These are phyloP conservation scores for Nylanderia fulva DNA, from an alignment of 1,140 invertebrate species.

Conservation along the genomic window DNA sequence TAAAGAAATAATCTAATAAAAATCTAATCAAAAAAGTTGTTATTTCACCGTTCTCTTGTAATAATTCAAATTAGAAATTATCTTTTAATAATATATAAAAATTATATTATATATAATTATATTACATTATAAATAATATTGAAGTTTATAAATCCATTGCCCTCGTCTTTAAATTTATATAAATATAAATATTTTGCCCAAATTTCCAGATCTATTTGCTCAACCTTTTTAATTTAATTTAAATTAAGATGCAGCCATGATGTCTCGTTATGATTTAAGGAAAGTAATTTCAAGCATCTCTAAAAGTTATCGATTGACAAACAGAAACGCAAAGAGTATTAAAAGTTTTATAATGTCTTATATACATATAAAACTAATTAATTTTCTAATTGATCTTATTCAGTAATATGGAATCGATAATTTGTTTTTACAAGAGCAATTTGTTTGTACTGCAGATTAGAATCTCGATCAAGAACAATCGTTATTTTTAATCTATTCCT, in stretches of 20 bases:
- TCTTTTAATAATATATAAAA: background rate
- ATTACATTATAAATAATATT: background rate
- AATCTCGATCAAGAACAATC: too few species aligned
- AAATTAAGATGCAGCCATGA: constrained; percentile 37
- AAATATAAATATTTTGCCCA: constrained; percentile 33
- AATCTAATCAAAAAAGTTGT: background rate
- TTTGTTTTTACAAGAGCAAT: background rate
- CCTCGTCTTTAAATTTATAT: constrained; percentile 17
- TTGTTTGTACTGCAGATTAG: too few species aligned
- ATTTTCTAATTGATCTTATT: constrained; percentile 16
- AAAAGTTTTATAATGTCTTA: constrained; percentile 37
- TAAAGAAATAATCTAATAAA: background rate
- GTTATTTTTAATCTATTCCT: too few species aligned
- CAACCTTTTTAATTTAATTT: constrained; percentile 33
- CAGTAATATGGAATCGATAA: background rate
- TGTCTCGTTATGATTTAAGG: background rate
- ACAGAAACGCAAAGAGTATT: constrained; percentile 23
- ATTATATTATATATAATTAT: too few species aligned
- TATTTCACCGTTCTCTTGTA: background rate
- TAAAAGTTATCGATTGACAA: constrained; percentile 6
- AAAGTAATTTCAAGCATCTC: constrained; percentile 40
- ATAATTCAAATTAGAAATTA: constrained; percentile 5
- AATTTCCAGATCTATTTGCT: constrained; percentile 26
- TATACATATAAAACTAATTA: constrained; percentile 1
- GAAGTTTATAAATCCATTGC: background rate